These are phyloP conservation scores for Plagodis dolabraria DNA, from an alignment of 2,888 invertebrate genomes.

Conservation along the genomic window DNA sequence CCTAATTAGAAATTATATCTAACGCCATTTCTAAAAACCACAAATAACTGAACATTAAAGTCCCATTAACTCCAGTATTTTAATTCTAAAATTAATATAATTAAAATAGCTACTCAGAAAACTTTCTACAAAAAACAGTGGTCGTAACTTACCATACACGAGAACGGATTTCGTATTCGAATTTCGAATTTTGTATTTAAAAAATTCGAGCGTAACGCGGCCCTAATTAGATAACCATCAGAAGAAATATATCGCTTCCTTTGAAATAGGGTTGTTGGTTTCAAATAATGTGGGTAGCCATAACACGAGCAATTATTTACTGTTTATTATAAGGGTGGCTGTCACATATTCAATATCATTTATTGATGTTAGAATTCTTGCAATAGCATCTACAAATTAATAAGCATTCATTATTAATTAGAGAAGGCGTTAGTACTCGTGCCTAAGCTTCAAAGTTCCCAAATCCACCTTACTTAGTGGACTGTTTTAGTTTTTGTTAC, in stretches of 20 bases:
- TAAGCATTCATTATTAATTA: too few relatives aligned
- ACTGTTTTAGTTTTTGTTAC: too few relatives aligned
- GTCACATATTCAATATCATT: too few relatives aligned
- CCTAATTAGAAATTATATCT: conserved; percentile 6
- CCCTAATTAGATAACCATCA: conserved; percentile 62
- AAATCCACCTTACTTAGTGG: too few relatives aligned
- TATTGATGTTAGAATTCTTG: too few relatives aligned
- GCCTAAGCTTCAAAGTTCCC: too few relatives aligned
- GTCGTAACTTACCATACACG: conserved; percentile 14
- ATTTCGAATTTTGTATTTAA: conserved; percentile 40
- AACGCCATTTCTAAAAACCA: conserved; percentile 16
- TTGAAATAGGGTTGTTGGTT: conserved; percentile 38
- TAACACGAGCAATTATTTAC: too few relatives aligned
- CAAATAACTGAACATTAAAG: conserved; percentile 10
- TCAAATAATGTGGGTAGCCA: conserved; percentile 2
- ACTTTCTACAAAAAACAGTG: conserved; percentile 33
- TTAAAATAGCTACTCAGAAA: conserved; percentile 33
- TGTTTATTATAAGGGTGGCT: too few relatives aligned
- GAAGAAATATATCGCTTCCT: conserved; percentile 59
- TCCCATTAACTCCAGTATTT: conserved; percentile 17
- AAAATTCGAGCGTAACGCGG: conserved; percentile 51
- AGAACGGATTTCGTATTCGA: conserved; percentile 37
- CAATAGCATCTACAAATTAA: too few relatives aligned
- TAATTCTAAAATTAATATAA: conserved; percentile 31
- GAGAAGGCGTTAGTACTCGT: too few relatives aligned